A percentile compares a stretch with the other conserved stretches of the same genome.
Evolutionary conservation across 2,797 vertebrate genomes (phyloP).

Genomic region (Sebastes variabilis): DNA sequence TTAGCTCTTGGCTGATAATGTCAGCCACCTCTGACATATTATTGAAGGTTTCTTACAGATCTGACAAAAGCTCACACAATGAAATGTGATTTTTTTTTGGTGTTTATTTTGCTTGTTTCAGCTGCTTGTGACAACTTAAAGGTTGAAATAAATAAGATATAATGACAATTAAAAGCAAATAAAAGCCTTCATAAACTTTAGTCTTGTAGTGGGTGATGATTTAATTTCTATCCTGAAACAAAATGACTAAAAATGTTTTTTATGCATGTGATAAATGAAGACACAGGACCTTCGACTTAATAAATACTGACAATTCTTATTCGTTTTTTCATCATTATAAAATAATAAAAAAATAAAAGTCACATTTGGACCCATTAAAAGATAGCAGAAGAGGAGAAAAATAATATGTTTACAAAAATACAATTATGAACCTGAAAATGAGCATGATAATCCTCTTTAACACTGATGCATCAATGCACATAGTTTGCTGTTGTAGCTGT

Average conservation of each 20-base stretch:
- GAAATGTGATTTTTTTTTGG: no score
- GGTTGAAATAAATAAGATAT: not conserved
- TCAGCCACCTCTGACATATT: conserved; percentile 7
- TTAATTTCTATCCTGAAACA: not conserved
- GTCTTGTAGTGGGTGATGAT: not conserved
- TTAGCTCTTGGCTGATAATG: conserved; percentile 2
- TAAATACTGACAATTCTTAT: not conserved
- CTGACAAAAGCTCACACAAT: not conserved
- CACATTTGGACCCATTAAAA: not conserved
- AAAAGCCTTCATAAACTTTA: not conserved
- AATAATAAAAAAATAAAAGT: not conserved
- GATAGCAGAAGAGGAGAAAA: not conserved
- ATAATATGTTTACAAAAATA: not conserved
- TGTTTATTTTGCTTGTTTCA: not conserved
- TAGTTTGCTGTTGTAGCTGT: not conserved
- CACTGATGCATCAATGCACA: not conserved
- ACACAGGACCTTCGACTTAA: not conserved
- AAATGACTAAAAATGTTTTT: not conserved
- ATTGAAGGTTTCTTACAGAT: not conserved
- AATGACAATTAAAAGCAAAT: not conserved
- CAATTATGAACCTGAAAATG: not conserved
- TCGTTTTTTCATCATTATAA: not conserved
- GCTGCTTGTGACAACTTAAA: not conserved
- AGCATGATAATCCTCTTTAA: not conserved
- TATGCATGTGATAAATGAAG: not conserved